Conservation (phyloP, 1,140 invertebrate genomes). For the Orchesella cincta region DNA sequence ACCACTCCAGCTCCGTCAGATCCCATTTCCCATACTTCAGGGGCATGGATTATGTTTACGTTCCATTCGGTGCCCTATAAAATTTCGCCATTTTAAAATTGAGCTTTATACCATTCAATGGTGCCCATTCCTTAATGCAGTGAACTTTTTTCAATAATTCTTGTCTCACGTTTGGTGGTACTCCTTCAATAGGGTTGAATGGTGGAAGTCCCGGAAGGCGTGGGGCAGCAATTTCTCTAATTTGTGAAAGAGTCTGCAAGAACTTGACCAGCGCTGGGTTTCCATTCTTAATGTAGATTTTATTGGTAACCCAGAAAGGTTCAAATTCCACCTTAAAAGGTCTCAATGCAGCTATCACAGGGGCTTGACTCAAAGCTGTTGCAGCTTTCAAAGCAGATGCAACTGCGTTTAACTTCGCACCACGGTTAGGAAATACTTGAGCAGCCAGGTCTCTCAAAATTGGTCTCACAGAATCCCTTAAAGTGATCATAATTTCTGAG, state of each 20-base stretch:
- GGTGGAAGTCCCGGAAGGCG: not conserved
- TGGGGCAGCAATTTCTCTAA: not conserved
- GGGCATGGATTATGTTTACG: not conserved
- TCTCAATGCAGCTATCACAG: not conserved
- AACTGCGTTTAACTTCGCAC: not conserved
- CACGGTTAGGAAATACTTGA: not conserved
- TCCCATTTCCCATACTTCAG: not conserved
- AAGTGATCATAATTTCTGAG: constrained; percentile 6
- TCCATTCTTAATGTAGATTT: constrained; percentile 11
- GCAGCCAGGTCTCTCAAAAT: not conserved
- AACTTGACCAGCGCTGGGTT: constrained; percentile 2
- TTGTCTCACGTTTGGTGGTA: not conserved
- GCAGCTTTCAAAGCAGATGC: not conserved
- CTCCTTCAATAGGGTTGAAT: constrained; percentile 13
- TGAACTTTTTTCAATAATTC: too few relatives aligned
- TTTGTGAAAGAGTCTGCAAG: not conserved
- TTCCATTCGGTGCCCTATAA: constrained; percentile 12
- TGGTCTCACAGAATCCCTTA: not conserved
- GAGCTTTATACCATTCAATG: too few relatives aligned
- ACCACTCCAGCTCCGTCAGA: not conserved
- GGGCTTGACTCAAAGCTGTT: constrained; percentile 4
- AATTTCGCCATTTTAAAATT: too few relatives aligned
- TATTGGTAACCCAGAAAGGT: not conserved
- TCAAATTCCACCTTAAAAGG: not conserved
- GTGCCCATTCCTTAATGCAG: too few relatives aligned